Conservation (phyloP, 2,113 vertebrate species). For the Pseudopipra pipra region DNA sequence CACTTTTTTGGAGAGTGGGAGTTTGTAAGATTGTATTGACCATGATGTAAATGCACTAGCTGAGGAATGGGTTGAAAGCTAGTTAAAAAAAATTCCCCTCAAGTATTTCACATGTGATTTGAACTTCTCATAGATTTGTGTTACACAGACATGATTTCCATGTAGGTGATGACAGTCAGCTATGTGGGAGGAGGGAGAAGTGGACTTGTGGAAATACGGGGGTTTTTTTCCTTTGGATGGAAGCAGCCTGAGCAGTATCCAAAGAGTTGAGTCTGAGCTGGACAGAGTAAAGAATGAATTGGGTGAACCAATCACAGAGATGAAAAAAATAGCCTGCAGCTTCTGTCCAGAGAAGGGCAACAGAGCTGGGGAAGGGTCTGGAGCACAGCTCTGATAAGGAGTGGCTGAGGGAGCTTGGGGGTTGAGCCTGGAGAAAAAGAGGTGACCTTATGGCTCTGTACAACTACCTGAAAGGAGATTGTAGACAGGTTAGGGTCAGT, state of each 20-base stretch:
- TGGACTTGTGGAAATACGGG: neutral
- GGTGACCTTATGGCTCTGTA: neutral
- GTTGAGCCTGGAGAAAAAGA: neutral
- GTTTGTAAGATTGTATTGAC: neutral
- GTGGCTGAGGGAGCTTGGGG: neutral
- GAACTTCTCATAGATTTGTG: neutral
- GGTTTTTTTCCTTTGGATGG: neutral
- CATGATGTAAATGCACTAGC: neutral
- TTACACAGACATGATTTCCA: neutral
- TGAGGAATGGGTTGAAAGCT: neutral
- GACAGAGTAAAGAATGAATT: neutral
- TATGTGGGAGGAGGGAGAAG: neutral
- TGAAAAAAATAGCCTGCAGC: neutral
- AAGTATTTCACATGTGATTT: neutral
- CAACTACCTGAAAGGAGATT: no score
- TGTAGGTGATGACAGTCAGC: neutral
- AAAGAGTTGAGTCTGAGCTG: neutral
- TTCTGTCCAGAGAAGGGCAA: neutral
- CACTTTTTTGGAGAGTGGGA: neutral
- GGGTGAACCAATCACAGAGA: neutral
- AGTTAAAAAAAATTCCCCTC: neutral
- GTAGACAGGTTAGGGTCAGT: neutral
- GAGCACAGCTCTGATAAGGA: neutral
- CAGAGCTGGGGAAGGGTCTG: neutral
- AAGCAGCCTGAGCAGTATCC: neutral